Percentiles rank a stretch among this genome's conserved stretches.
Conservation (phyloP, 2,888 invertebrate species). For the Hoplodrina blanda region DNA sequence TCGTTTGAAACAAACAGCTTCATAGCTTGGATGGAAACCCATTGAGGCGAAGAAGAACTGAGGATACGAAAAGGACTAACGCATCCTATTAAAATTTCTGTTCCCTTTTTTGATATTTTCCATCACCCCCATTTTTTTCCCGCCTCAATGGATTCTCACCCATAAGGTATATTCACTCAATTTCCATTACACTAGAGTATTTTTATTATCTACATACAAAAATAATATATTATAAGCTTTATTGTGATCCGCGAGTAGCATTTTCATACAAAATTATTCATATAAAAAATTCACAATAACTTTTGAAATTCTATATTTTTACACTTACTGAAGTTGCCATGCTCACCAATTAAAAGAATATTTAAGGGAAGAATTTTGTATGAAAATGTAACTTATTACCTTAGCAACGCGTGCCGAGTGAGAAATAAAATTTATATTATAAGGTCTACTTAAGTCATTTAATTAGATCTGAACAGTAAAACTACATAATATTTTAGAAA, state of each 20-base stretch:
- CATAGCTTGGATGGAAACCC: constrained; percentile 9
- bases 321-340: constrained; percentile 7
- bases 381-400: constrained; percentile 27
- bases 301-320: constrained; percentile 1
- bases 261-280: constrained; percentile 46
- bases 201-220: constrained; percentile 67
- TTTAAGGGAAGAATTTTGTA: constrained; percentile 26
- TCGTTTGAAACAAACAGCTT: constrained; percentile 57
- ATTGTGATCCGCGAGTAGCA: constrained; percentile 37
- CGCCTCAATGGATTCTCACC: constrained; percentile 4
- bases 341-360: constrained; percentile 8
- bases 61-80: neutral
- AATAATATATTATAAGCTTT: constrained; percentile 66
- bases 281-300: constrained; percentile 12
- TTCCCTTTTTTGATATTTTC: neutral
- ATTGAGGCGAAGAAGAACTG: constrained; percentile 5
- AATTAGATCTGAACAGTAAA: constrained; percentile 42
- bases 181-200: constrained; percentile 57
- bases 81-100: neutral
- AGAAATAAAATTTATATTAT: constrained; percentile 31
- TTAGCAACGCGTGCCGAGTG: constrained; percentile 47
- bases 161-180: constrained; percentile 49
- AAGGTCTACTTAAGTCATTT: constrained; percentile 43
- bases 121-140: too few relatives aligned
- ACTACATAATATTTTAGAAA: constrained; percentile 12